A percentile compares a stretch with the other conserved stretches of the same genome.
Conservation (phyloP, 2,888 invertebrate genomes). For the Lithophane socia region DNA sequence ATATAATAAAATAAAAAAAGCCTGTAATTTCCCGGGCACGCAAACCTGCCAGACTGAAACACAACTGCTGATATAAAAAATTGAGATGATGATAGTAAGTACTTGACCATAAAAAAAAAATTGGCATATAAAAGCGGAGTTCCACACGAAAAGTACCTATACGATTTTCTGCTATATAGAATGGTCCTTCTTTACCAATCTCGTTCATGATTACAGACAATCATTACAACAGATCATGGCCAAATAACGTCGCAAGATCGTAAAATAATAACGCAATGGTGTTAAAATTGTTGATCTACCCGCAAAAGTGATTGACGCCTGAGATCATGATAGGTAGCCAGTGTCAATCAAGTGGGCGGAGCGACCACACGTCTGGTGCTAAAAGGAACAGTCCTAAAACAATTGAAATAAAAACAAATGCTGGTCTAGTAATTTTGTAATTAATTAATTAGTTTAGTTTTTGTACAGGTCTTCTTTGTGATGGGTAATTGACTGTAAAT, state of each 20-base stretch:
- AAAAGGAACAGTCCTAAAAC: constrained; percentile 25
- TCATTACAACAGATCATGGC: constrained; percentile 64
- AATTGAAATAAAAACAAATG: constrained; percentile 39
- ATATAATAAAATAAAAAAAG: too few relatives aligned
- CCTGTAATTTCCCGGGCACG: neutral
- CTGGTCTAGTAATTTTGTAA: constrained; percentile 41
- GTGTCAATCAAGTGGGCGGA: constrained; percentile 52
- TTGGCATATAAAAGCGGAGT: too few relatives aligned
- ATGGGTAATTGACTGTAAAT: constrained; percentile 44
- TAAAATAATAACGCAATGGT: constrained; percentile 65
- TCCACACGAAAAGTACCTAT: neutral
- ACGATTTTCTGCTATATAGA: neutral
- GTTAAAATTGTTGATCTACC: constrained; percentile 63
- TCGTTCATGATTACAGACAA: constrained; percentile 17
- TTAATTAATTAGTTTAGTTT: constrained; percentile 60
- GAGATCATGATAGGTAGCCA: constrained; percentile 52
- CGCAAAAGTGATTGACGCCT: constrained; percentile 60
- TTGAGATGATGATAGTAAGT: neutral
- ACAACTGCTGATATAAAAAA: neutral
- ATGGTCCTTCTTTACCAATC: constrained; percentile 13
- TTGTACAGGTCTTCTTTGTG: constrained; percentile 21
- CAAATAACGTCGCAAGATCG: constrained; percentile 60
- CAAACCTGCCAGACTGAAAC: neutral
- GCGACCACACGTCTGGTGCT: constrained; percentile 40
- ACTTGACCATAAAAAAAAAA: neutral